These are phyloP conservation scores for Dysidea cf. avara DNA, from an alignment of 37 sponge, comb jelly and placozoan species.

Conservation along the genomic window DNA sequence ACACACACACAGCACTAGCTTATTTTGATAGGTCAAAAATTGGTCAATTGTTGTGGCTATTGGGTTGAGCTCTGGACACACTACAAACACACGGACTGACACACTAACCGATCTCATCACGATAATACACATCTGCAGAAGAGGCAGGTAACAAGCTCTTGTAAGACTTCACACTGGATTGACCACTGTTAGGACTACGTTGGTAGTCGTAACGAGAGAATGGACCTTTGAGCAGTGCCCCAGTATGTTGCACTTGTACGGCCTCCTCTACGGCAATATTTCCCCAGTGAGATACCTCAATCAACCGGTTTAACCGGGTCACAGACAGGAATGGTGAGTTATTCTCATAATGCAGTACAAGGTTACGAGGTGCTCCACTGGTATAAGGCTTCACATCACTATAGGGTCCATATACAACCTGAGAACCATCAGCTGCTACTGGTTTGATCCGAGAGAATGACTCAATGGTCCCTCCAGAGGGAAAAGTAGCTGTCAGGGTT, in stretches of 20 bases:
- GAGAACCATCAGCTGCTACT: slow-evolving; percentile 46
- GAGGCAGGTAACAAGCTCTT: slow-evolving; percentile 91
- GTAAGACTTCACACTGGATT: slow-evolving; percentile 70
- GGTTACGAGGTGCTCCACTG: too few species aligned
- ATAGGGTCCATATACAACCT: slow-evolving; percentile 91
- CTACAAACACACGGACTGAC: too few species aligned
- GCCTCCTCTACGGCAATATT: slow-evolving; percentile 96
- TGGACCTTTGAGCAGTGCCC: slow-evolving; percentile 70
- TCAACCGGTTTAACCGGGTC: slow-evolving; percentile 55
- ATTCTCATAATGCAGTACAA: slow-evolving; percentile 90
- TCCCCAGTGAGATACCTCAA: slow-evolving; percentile 99
- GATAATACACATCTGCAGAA: slow-evolving; percentile 88
- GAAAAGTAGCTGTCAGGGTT: slow-evolving; percentile 60
- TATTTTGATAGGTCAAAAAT: too few species aligned
- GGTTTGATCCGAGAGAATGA: slow-evolving; percentile 79
- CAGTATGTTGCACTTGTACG: slow-evolving; percentile 73
- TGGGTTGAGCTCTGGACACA: too few species aligned
- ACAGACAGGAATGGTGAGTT: slow-evolving; percentile 84
- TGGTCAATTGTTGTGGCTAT: too few species aligned
- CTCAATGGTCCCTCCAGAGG: slow-evolving; percentile 65
- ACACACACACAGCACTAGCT: too few species aligned
- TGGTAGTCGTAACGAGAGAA: slow-evolving; percentile 90
- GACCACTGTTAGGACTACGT: slow-evolving; percentile 84
- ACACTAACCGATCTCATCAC: slow-evolving; percentile 98
- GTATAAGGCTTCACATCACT: slow-evolving; percentile 31